These are phyloP conservation scores for Trialeurodes vaporariorum DNA, from an alignment of 1,140 invertebrate genomes.

Conservation along the genomic window DNA sequence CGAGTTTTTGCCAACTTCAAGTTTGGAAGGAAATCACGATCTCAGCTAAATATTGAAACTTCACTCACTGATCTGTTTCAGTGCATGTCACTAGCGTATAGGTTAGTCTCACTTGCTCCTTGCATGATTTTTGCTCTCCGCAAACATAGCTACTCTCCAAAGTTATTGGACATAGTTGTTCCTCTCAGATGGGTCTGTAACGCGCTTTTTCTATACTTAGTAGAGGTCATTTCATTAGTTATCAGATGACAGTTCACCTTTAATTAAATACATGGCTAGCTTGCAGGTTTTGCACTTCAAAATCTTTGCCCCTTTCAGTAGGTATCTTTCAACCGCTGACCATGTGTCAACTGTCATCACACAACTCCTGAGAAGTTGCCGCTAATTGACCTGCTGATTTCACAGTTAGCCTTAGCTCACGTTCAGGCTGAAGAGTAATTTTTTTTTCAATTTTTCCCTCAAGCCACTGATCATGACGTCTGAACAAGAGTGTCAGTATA, in stretches of 20 bases:
- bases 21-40: neutral
- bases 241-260: neutral
- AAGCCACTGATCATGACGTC: no score
- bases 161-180: no score
- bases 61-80: constrained; percentile 90
- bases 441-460: neutral
- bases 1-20: neutral
- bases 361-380: neutral
- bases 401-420: neutral
- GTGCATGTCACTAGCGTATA: constrained; percentile 91
- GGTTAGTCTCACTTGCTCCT: constrained; percentile 27
- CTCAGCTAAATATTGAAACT: constrained; percentile 55
- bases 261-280: constrained; percentile 6
- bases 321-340: neutral
- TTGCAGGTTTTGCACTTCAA: neutral
- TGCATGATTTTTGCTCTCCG: no score
- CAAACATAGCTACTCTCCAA: no score
- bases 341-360: neutral
- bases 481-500: no score
- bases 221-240: no score
- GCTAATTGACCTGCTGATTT: neutral
- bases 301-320: neutral
- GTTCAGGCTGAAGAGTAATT: neutral
- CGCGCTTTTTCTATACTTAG: no score
- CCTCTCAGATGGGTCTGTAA: no score